phyloP scores from a whole-genome alignment of 2,797 vertebrate genomes.

The Mormyrus proboscirostris region DNA sequence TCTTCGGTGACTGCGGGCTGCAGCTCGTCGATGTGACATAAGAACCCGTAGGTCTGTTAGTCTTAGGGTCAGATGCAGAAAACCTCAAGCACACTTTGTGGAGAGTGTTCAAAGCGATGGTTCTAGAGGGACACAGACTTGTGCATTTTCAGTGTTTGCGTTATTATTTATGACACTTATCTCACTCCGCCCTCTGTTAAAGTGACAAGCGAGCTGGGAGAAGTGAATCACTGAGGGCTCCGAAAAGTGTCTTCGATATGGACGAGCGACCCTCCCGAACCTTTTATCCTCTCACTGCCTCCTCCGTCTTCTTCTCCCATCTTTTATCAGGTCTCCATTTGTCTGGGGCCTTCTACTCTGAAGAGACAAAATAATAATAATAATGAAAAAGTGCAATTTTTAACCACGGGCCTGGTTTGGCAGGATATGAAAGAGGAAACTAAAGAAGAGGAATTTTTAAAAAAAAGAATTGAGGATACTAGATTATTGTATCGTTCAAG shows the following conservation, averaged over 20 bases:
- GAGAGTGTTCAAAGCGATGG: not conserved
- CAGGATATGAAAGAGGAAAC: not conserved
- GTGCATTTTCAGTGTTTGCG: not conserved
- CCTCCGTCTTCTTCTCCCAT: not conserved
- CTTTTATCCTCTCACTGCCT: not conserved
- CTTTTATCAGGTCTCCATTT: constrained; percentile 56
- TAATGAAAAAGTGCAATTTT: not conserved
- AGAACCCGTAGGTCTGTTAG: not conserved
- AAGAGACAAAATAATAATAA: constrained; percentile 4
- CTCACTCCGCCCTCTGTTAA: not conserved
- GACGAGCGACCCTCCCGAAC: not conserved
- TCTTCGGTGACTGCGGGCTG: not conserved
- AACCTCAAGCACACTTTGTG: not conserved
- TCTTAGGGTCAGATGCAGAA: not conserved
- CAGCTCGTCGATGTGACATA: not conserved
- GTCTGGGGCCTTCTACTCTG: constrained; percentile 49
- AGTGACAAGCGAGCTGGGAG: not conserved
- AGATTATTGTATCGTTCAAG: not conserved
- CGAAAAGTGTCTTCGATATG: not conserved
- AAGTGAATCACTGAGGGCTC: not conserved
- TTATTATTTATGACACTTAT: not conserved
- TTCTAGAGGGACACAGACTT: not conserved
- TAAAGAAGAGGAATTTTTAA: not conserved
- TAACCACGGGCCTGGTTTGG: not conserved
- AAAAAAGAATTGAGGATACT: not conserved